phyloP scores from a whole-genome alignment of 2,888 invertebrate genomes.

The Latrodectus hesperus region DNA sequence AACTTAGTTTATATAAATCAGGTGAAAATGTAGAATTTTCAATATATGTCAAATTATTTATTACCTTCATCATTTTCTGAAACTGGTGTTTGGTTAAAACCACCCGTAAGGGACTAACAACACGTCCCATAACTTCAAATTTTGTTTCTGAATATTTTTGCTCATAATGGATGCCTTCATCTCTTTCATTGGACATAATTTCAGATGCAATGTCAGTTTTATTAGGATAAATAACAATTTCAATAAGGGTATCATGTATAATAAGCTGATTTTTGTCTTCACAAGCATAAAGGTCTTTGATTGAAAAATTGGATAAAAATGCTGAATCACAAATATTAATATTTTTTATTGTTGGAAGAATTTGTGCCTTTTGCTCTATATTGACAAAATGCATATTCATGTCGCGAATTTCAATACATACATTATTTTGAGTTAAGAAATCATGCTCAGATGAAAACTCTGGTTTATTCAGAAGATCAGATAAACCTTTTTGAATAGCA shows the following conservation, averaged over 20 bases:
- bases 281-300: slow-evolving; percentile 85
- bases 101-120: slow-evolving; percentile 89
- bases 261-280: slow-evolving; percentile 85
- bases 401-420: slow-evolving; percentile 83
- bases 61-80: slow-evolving; percentile 83
- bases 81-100: slow-evolving; percentile 90
- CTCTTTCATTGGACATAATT: slow-evolving; percentile 11
- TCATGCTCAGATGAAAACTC: slow-evolving; percentile 33
- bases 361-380: slow-evolving; percentile 75
- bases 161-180: slow-evolving; percentile 14
- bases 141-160: slow-evolving; percentile 7
- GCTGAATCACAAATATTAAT: background rate
- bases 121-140: slow-evolving; percentile 79
- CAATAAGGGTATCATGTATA: slow-evolving; percentile 89
- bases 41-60: slow-evolving; percentile 72
- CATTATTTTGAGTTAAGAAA: slow-evolving; percentile 23
- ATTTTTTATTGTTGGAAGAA: background rate
- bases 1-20: background rate
- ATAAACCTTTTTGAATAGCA: slow-evolving; percentile 75
- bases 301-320: slow-evolving; percentile 74
- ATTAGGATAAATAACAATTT: slow-evolving; percentile 72
- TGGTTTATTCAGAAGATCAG: slow-evolving; percentile 12
- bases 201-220: slow-evolving; percentile 19
- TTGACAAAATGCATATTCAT: slow-evolving; percentile 90
- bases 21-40: slow-evolving; percentile 1